Conservation (phyloP, 1,140 invertebrate species). For the Drosophila sp. region DNA sequence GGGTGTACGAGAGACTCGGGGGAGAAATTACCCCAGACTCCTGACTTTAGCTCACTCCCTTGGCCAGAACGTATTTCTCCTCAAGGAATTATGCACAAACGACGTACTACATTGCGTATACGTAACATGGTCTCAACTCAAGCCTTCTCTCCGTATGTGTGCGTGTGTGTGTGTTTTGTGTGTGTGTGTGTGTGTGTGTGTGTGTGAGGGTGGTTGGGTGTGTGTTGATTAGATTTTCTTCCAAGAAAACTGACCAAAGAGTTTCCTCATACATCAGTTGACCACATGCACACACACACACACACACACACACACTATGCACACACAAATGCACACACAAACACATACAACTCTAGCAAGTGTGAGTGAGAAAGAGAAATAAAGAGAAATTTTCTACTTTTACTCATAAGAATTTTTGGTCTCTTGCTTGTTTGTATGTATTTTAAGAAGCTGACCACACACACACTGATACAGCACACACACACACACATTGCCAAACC, state of each 20-base stretch:
- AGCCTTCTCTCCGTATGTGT: conserved; percentile 6
- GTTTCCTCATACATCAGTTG: conserved; percentile 69
- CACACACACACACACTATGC: conserved; percentile 12
- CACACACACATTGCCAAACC: conserved; percentile 8
- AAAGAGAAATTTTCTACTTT: conserved; percentile 48
- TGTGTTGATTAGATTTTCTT: conserved; percentile 80
- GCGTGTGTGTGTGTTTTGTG: conserved; percentile 4
- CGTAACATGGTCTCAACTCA: conserved; percentile 54
- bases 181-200: conserved; percentile 9
- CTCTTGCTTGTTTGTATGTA: conserved; percentile 53
- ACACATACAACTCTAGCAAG: conserved; percentile 8
- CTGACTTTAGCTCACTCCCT: not conserved
- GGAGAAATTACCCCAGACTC: conserved; percentile 66
- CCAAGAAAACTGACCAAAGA: conserved; percentile 80
- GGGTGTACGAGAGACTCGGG: conserved; percentile 47
- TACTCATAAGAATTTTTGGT: conserved; percentile 69
- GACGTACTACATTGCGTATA: conserved; percentile 68
- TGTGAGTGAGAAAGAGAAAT: conserved; percentile 1
- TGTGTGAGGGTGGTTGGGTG: conserved; percentile 32
- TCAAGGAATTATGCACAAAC: conserved; percentile 74
- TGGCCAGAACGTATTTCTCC: not conserved
- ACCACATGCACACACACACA: conserved; percentile 46
- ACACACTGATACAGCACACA: conserved; percentile 19
- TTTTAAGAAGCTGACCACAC: conserved; percentile 74
- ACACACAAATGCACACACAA: not conserved